Evolutionary conservation across 2,797 vertebrate species (phyloP).

Genomic region (Anas acuta): DNA sequence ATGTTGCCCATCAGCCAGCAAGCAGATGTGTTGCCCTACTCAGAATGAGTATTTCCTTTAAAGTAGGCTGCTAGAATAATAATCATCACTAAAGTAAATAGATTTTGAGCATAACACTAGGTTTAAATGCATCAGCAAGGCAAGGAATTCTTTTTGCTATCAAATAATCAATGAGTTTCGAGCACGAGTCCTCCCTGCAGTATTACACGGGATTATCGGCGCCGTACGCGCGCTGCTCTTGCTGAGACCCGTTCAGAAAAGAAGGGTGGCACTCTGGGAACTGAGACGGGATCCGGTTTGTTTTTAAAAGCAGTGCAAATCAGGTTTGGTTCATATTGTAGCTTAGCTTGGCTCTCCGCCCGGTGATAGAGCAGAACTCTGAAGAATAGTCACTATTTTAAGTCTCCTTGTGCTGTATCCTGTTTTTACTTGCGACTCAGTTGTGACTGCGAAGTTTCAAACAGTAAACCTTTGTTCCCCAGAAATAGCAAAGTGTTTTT

Average conservation of each 20-base stretch:
- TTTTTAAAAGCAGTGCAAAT: not conserved
- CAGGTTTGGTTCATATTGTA: not conserved
- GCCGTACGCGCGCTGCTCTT: not conserved
- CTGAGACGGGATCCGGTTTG: not conserved
- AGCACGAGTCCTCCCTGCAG: not conserved
- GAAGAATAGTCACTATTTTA: slow-evolving; percentile 60
- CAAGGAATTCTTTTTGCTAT: not conserved
- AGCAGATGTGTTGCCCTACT: not conserved
- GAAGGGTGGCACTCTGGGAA: slow-evolving; percentile 25
- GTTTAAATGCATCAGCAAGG: not conserved
- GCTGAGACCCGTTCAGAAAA: not conserved
- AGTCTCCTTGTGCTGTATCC: slow-evolving; percentile 59
- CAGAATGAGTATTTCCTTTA: not conserved
- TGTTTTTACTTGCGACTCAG: slow-evolving; percentile 60
- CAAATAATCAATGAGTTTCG: not conserved
- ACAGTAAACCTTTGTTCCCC: slow-evolving; percentile 51
- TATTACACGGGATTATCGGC: accelerated
- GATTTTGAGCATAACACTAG: accelerated
- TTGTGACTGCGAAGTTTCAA: slow-evolving; percentile 62
- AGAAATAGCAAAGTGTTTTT: slow-evolving; percentile 50
- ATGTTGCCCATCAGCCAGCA: not conserved
- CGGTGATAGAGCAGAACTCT: not conserved
- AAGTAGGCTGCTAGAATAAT: not conserved
- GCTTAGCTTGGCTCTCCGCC: slow-evolving; percentile 40
- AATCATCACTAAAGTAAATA: not conserved